phyloP scores from a whole-genome alignment of 1,140 invertebrate species.

The Pinna nobilis region DNA sequence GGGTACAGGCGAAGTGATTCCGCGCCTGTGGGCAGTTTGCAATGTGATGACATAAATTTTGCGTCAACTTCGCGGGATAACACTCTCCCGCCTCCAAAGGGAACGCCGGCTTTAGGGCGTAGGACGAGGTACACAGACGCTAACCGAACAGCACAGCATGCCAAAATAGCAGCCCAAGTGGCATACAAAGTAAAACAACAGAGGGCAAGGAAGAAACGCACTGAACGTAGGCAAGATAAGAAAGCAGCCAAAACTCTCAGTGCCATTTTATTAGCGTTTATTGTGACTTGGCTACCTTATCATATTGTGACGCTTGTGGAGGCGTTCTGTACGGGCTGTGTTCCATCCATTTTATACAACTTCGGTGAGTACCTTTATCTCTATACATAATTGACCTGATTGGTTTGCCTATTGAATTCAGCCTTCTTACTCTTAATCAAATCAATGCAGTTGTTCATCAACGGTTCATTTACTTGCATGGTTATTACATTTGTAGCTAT shows the following conservation, averaged over 20 bases:
- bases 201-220: slow-evolving; percentile 76
- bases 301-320: slow-evolving; percentile 83
- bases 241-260: slow-evolving; percentile 98
- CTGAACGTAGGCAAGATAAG: slow-evolving; percentile 97
- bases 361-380: slow-evolving; percentile 36
- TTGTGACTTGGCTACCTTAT: slow-evolving; percentile 99
- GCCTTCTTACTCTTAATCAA: no score
- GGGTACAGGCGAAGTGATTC: slow-evolving; percentile 7
- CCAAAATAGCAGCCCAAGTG: slow-evolving; percentile 60
- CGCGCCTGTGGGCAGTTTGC: background rate
- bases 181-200: slow-evolving; percentile 59
- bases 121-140: slow-evolving; percentile 59
- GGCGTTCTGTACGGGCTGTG: slow-evolving; percentile 72
- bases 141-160: slow-evolving; percentile 63
- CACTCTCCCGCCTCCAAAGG: slow-evolving; percentile 44
- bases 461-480: no score
- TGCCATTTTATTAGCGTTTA: slow-evolving; percentile 97
- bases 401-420: no score
- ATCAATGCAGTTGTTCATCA: no score
- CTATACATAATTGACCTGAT: no score
- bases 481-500: no score
- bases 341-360: slow-evolving; percentile 44
- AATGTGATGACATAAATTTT: slow-evolving; percentile 3
- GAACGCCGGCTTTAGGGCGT: slow-evolving; percentile 66
- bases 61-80: slow-evolving; percentile 12